Evolutionary conservation across 2,797 vertebrate species (phyloP).

Genomic region (Phataginus tricuspis): DNA sequence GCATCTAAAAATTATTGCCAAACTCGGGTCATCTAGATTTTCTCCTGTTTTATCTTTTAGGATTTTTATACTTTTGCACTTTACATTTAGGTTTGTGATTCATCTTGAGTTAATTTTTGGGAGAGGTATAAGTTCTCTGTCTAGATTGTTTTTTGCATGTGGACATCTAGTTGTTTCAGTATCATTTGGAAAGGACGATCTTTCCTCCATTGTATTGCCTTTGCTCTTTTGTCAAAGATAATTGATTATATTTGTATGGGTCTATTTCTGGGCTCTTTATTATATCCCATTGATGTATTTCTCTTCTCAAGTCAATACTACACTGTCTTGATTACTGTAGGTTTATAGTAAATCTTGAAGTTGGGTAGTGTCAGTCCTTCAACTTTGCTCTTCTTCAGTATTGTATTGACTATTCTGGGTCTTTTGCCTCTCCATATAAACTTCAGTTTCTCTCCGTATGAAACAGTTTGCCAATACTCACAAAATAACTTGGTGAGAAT

Average conservation of each 20-base stretch:
- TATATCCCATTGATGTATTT: neutral
- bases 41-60: neutral
- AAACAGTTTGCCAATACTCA: neutral
- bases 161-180: neutral
- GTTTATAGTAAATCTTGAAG: neutral
- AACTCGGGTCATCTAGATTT: neutral
- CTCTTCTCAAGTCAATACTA: neutral
- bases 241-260: neutral
- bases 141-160: neutral
- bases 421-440: neutral
- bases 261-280: neutral
- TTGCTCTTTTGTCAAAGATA: neutral
- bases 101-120: neutral
- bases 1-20: neutral
- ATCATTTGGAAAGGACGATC: neutral
- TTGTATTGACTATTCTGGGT: neutral
- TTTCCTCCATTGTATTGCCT: neutral
- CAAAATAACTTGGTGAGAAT: neutral
- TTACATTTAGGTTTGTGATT: neutral
- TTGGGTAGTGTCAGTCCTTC: neutral
- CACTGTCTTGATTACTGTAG: neutral
- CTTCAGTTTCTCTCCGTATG: neutral
- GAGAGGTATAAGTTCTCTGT: neutral
- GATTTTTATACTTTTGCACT: neutral
- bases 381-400: neutral